Evolutionary conservation across 2,888 invertebrate genomes (phyloP), one percentile per base, ranked within the genome.

Genomic region (Eilema griseolum): DNA sequence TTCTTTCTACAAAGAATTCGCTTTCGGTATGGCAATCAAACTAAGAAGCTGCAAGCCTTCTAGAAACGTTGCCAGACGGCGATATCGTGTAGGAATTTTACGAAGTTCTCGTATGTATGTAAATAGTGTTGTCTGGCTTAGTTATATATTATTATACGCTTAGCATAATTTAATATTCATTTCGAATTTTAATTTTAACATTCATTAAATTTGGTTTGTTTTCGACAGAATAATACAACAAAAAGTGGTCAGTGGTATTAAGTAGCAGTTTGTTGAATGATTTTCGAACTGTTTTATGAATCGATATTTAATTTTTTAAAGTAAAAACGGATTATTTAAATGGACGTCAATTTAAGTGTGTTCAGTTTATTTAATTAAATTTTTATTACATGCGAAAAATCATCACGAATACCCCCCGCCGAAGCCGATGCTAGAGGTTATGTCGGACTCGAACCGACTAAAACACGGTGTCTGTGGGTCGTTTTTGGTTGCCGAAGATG

Each of bases 121-220:
- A 20, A 46, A 46, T 46, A 46, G 7, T 10, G n/a, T 52, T 52
- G 3, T n/a, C 20, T 52, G n/a, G 46, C 52, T n/a, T 52, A 52
- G 8, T 46, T 46, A 7, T 52, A 52, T 52, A 46, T 52, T 52
- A 20, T 46, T 46, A 41, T 41, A 46, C n/a, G 52, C 52, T 52
- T 52, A 52, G 52, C 52, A 52, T 52, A 52, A n/a, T 52, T 52
- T 20, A 52, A 52, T 52, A 52, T 52, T 52, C 52, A 52, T 52
- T 52, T n/a, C n/a, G n/a, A n/a, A n/a, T 52, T 52, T n/a, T 10
- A n/a, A n/a, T 52, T 52, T n/a, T 10, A 20, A 10, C n/a, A 52
- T 5, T 52, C n/a, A 10, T n/a, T 52, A 52, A 20, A 10, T 52
- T 46, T 7, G 3, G 3, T 41, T 41, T 46, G 11, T 46, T 46